Base-by-base conservation (phyloP, 2,797 vertebrate species). In the Cossypha dichroa region DNA sequence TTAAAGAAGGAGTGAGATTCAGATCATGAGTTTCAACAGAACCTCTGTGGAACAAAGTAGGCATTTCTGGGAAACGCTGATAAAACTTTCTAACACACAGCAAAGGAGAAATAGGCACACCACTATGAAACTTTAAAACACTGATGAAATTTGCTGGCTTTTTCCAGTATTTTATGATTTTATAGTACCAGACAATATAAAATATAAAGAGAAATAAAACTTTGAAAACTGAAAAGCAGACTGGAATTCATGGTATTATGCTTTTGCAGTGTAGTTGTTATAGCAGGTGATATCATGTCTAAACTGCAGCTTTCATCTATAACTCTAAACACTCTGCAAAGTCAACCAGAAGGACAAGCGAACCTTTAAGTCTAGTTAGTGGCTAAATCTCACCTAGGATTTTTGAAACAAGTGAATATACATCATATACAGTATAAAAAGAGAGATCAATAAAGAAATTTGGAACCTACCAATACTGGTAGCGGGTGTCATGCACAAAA, bases 401-500 rank as follows among this genome's bases (percentile, higher is more conserved):
- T 94, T 97, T 93, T 95, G 97, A 96, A 97, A 95, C 96, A 98
- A 97, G 92, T 97, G 96, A 98, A 97, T 88, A 90, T 75, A 97
- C 76, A 94, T 95, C 92, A 96, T 91, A 97, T 88, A 97, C 95
- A 97, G 90, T 97, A 97, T 80, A 95, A 97, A 97, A 97, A 72
- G 95, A 97, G 72, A 98, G 97, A 98, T 98, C 97, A 97, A 98
- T 98, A 98, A 98, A 98, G 97, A 98, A 98, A 96, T 97, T 97
- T 98, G 97, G 94, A 98, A 99, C 99, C 98, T 99, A 99, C 99
- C 99, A 98, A 99, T 98, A 98, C 98, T 98, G 98, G 99, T 99
- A 98, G 98, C 98, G 96, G 99, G 99, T 98, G 99, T 98, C 99
- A 99, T 99, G 98, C 99, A 99, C 94, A 99, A 99, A 98, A 99